Percentiles rank a stretch among this genome's conserved stretches.
These are phyloP conservation scores for Bugula neritina DNA, from an alignment of 2,888 invertebrate genomes.

Conservation along the genomic window DNA sequence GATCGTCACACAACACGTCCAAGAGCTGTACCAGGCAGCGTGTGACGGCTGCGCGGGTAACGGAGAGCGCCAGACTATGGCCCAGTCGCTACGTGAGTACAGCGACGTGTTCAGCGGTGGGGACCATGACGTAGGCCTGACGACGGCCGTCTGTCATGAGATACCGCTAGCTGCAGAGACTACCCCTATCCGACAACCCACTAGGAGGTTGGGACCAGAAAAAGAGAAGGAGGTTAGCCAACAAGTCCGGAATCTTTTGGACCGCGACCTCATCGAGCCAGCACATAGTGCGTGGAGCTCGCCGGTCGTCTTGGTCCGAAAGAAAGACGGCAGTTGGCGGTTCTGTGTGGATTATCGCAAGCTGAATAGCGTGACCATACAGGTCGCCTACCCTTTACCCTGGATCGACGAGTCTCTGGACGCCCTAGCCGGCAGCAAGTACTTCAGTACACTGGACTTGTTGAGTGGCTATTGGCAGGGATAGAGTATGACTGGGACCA, in stretches of 20 bases:
- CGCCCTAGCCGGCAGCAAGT: constrained; percentile 30
- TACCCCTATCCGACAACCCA: constrained; percentile 29
- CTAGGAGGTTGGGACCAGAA: constrained; percentile 29
- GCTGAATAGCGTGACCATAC: constrained; percentile 30
- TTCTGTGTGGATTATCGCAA: constrained; percentile 30
- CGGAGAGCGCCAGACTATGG: not conserved
- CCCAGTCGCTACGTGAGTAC: not conserved
- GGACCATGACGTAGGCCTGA: not conserved
- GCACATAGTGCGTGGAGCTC: too few relatives aligned
- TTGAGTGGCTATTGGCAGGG: constrained; percentile 33
- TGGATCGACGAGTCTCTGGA: constrained; percentile 27
- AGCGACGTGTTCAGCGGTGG: not conserved
- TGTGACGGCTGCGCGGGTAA: not conserved
- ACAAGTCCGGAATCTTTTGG: constrained; percentile 28
- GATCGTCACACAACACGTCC: not conserved
- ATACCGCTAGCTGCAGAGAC: constrained; percentile 26
- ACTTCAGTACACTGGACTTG: constrained; percentile 31
- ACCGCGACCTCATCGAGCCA: constrained; percentile 29
- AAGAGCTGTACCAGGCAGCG: not conserved
- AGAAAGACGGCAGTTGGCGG: constrained; percentile 30
- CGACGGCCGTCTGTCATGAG: not conserved
- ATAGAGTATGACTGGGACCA: too few relatives aligned
- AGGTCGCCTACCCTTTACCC: constrained; percentile 29
- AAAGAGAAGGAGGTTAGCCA: constrained; percentile 26
- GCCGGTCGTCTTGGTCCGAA: too few relatives aligned